phyloP scores from a whole-genome alignment of 2,113 vertebrate species.

The human (Homo sapiens) region DNA sequence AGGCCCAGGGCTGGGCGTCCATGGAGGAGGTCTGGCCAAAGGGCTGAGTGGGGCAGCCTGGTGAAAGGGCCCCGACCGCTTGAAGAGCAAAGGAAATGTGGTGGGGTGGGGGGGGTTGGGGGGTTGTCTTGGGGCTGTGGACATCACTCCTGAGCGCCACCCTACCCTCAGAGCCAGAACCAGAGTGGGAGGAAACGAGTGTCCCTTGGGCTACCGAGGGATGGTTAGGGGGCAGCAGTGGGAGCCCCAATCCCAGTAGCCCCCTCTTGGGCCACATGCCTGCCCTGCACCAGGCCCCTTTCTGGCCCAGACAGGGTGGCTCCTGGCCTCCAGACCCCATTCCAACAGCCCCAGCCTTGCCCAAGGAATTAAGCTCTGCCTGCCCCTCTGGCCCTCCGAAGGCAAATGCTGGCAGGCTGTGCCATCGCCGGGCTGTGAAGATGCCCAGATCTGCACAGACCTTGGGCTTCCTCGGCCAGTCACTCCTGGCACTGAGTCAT shows the following conservation, averaged over 20 bases:
- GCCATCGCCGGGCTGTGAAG: neutral
- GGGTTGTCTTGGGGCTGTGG: neutral
- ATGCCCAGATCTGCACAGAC: fast-evolving
- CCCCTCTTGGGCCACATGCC: neutral
- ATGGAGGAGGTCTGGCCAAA: neutral
- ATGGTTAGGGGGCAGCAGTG: neutral
- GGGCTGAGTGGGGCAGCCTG: neutral
- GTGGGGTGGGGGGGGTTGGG: fast-evolving
- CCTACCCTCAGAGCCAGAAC: neutral
- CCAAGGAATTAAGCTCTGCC: neutral
- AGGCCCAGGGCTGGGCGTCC: neutral
- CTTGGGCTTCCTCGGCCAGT: neutral
- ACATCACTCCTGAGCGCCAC: neutral
- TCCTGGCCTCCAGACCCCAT: neutral
- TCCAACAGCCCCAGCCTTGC: neutral
- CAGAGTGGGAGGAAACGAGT: fast-evolving
- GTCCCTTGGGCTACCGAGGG: neutral
- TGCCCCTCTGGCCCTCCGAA: no score
- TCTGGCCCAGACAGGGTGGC: neutral
- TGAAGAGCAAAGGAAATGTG: neutral
- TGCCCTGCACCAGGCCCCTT: neutral
- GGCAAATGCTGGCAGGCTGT: neutral
- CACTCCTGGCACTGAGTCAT: neutral
- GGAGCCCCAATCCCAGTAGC: neutral
- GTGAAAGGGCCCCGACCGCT: fast-evolving